Evolutionary conservation across 1,140 invertebrate species (phyloP), one percentile per base, ranked within the genome.

Genomic region (Monochamus saltuarius): DNA sequence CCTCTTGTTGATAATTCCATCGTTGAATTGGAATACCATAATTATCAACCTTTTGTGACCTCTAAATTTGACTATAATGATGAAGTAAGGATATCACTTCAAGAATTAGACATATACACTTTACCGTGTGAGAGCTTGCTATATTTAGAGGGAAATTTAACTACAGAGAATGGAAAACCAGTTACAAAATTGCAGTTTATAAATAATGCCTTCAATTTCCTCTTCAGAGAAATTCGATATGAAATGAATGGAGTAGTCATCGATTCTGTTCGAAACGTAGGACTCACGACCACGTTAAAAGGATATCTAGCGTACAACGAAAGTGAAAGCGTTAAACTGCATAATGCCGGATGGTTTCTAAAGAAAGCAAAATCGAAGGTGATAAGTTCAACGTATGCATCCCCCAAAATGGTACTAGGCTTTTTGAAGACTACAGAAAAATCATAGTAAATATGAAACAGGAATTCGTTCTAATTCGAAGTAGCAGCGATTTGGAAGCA

Each of bases 201-300:
- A 10, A 78, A 77, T 65, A 79, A 78, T 66, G 67, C 62, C 13
- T 59, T 77, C 6, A 62, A 71, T 22, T 73, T 73, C 69, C 58
- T 80, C 8, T 80, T 81, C 68, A 71, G 76, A 58, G 77, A 79
- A 62, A 77, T 79, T n/a, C 65, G 76, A 38, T 80, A 78, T 64
- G 75, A 79, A 68, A 7, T 81, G 2, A 77, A 77, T 64, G 75
- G 71, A 22, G 61, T 76, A 2, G 75, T 76, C 66, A 75, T 80
- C 51, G 77, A 82, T 72, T 54, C 65, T 38, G 71, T 66, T 50
- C 74, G 73, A 70, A 74, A 75, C 66, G 67, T 73, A 4, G 77
- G 77, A 35, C 64, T 77, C 4, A 75, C 74, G 2, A 74, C 55
- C 43, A 66, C 73, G n/a, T 71, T 80, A 55, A 80, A 81, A 68